phyloP scores from a whole-genome alignment of 2,797 vertebrate species.

The Glossophaga mutica region DNA sequence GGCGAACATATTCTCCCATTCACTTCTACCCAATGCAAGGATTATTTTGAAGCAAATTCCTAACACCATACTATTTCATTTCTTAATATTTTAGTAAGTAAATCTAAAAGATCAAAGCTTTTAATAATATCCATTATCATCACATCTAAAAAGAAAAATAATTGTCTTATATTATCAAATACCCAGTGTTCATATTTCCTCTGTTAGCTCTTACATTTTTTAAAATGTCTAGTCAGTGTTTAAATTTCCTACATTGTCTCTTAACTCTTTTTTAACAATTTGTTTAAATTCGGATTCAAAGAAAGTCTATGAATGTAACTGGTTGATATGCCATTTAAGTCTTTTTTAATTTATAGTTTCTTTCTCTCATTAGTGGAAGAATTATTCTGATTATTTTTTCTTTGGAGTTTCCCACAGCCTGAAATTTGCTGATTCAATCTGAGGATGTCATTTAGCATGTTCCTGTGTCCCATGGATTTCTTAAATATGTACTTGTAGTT shows the following conservation, averaged over 20 bases:
- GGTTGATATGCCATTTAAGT: not conserved
- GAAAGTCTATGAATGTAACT: not conserved
- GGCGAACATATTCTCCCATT: not conserved
- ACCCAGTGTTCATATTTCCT: not conserved
- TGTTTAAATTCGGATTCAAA: slow-evolving; percentile 6
- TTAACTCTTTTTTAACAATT: slow-evolving; percentile 19
- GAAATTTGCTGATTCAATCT: not conserved
- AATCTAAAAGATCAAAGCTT: slow-evolving; percentile 2
- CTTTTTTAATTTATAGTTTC: not conserved
- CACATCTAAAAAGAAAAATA: not conserved
- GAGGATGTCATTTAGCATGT: not conserved
- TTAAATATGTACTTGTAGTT: not conserved
- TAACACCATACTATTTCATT: not conserved
- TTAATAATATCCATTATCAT: not conserved
- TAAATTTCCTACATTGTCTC: not conserved
- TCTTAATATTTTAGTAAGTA: slow-evolving; percentile 9
- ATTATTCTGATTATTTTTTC: not conserved
- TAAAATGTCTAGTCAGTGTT: not conserved
- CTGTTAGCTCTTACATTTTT: not conserved
- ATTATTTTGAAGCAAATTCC: slow-evolving; percentile 29
- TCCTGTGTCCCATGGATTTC: not conserved
- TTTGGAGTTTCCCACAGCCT: not conserved
- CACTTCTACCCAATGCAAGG: not conserved
- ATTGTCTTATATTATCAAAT: not conserved
- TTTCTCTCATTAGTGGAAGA: not conserved